phyloP scores from a whole-genome alignment of 2,888 invertebrate species.

The Sinopyrophorus schimmeli region DNA sequence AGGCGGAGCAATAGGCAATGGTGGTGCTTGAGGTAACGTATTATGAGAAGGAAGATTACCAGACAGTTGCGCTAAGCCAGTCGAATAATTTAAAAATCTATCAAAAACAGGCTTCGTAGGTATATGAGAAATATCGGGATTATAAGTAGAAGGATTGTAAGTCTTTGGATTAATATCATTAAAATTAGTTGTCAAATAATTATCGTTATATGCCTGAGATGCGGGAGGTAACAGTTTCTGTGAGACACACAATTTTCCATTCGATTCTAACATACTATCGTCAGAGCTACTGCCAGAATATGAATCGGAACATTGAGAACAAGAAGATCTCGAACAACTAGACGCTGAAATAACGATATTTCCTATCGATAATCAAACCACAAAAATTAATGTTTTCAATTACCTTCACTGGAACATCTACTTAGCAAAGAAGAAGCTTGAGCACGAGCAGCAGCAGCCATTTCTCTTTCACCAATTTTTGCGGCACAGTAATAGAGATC shows the following conservation, averaged over 20 bases:
- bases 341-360: slow-evolving; percentile 65
- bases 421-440: slow-evolving; percentile 62
- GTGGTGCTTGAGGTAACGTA: slow-evolving; percentile 35
- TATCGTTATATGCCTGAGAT: slow-evolving; percentile 43
- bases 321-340: slow-evolving; percentile 72
- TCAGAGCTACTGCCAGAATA: slow-evolving; percentile 52
- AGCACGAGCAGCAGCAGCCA: slow-evolving; percentile 71
- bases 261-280: slow-evolving; percentile 38
- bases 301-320: slow-evolving; percentile 64
- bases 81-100: slow-evolving; percentile 1
- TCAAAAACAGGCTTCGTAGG: slow-evolving; percentile 41
- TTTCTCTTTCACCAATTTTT: slow-evolving; percentile 61
- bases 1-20: slow-evolving; percentile 33
- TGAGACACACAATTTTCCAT: slow-evolving; percentile 1
- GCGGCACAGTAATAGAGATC: slow-evolving; percentile 78
- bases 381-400: not conserved
- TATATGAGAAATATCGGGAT: slow-evolving; percentile 29
- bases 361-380: no score
- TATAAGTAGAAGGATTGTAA: slow-evolving; percentile 45
- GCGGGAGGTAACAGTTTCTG: slow-evolving; percentile 15
- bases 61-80: not conserved
- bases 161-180: slow-evolving; percentile 51
- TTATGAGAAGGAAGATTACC: not conserved
- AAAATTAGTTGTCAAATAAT: slow-evolving; percentile 52
- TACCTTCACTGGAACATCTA: slow-evolving; percentile 53